phyloP scores from a whole-genome alignment of 2,888 invertebrate species.

The Xylota sylvarum region DNA sequence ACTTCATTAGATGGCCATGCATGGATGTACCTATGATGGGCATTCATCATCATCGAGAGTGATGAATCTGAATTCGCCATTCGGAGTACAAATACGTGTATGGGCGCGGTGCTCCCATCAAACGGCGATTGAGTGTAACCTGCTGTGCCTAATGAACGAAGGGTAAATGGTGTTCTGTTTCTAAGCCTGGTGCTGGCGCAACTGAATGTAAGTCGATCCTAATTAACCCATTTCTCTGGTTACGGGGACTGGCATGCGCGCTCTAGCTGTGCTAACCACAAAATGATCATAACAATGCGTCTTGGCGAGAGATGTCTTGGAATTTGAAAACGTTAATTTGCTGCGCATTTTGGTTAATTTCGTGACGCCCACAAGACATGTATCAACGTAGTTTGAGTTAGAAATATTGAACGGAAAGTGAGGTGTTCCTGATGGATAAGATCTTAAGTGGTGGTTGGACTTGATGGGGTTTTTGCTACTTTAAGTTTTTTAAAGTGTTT shows the following conservation, averaged over 20 bases:
- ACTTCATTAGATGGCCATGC: constrained; percentile 69
- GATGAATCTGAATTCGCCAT: constrained; percentile 74
- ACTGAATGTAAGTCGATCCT: constrained; percentile 72
- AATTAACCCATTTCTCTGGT: constrained; percentile 75
- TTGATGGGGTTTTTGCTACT: too few species aligned
- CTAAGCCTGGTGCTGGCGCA: constrained; percentile 26
- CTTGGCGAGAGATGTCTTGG: constrained; percentile 36
- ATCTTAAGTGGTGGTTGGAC: constrained; percentile 21
- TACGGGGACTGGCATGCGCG: constrained; percentile 31
- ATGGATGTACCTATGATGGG: constrained; percentile 53
- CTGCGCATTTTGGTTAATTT: constrained; percentile 66
- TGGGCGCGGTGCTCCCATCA: too few species aligned
- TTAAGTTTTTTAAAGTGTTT: too few species aligned
- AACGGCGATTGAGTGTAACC: constrained; percentile 69
- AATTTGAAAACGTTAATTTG: constrained; percentile 71
- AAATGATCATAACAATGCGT: constrained; percentile 68
- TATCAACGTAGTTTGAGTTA: constrained; percentile 42
- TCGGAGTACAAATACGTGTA: constrained; percentile 22
- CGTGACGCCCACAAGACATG: constrained; percentile 70
- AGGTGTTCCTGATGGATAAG: neutral
- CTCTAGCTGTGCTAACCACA: constrained; percentile 58
- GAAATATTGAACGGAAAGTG: constrained; percentile 7
- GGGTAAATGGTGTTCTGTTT: constrained; percentile 60
- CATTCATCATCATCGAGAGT: constrained; percentile 73
- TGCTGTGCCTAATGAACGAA: constrained; percentile 75